Evolutionary conservation across 2,888 invertebrate genomes (phyloP), one percentile per base, ranked within the genome.

Genomic region (Tiliacea aurago): DNA sequence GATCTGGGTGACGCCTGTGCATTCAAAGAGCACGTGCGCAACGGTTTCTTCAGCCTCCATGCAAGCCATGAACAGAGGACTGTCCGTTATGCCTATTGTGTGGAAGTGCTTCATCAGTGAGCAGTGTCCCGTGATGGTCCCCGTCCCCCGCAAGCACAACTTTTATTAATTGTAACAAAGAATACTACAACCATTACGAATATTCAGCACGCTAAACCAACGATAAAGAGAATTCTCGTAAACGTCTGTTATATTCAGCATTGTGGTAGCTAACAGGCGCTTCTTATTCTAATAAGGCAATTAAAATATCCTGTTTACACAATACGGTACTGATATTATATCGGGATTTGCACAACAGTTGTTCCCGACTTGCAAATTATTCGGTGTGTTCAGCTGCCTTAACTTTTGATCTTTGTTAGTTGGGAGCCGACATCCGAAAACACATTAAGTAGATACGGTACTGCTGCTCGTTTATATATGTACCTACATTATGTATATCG

Each of bases 201-300:
- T 53, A 56, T 73, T 51, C 59, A 70, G n/a, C 18, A 53, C 37
- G 43, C 62, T 70, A 49, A 65, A 76, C 51, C 9, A 72, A 62
- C 51, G 61, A 66, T 74, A 74, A 70, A 78, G 59, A 28, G 9
- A 58, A 72, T 70, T 71, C 67, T 59, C 62, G 23, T 62, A 76
- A 78, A 58, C 47, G 47, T 68, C 55, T 75, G 37, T 45, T 59
- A 56, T 56, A 72, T 75, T 56, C 62, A 56, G 69, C 70, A 69
- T 62, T 72, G 64, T 64, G 72, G 68, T 45, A 55, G 41, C 61
- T 53, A 71, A 75, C 64, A 76, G 68, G 45, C 74, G 70, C 70
- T 86, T 84, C 63, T 79, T 77, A 86, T 84, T 84, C 69, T 84
- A 86, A 84, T 86, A 74, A 72, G 84, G 65, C 71, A 82, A 82